phyloP scores from a whole-genome alignment of 2,797 vertebrate species.

The Melanotaenia maccullochi region DNA sequence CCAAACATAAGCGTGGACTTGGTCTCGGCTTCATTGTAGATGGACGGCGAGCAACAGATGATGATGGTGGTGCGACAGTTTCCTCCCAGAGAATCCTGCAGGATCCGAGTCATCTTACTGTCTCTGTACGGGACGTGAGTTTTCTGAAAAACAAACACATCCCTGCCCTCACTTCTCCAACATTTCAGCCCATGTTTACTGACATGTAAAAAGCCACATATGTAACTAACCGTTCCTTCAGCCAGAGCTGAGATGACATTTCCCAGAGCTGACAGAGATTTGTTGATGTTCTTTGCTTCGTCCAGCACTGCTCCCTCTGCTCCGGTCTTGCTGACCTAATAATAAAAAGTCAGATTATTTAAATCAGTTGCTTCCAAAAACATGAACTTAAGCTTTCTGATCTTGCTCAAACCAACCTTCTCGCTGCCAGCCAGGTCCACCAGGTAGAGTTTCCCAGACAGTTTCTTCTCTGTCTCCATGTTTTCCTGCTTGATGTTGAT shows the following conservation, averaged over 20 bases:
- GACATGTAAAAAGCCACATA: background rate
- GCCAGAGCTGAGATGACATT: conserved; percentile 96
- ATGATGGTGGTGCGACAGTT: conserved; percentile 96
- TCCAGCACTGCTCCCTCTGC: conserved; percentile 93
- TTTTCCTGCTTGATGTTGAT: conserved; percentile 97
- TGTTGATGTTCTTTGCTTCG: conserved; percentile 98
- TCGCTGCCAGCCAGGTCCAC: conserved; percentile 94
- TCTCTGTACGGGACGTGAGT: conserved; percentile 88
- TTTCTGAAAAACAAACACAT: conserved; percentile 80
- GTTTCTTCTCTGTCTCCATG: conserved; percentile 93
- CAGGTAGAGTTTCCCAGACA: conserved; percentile 93
- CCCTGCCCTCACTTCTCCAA: background rate
- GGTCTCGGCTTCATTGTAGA: conserved; percentile 94
- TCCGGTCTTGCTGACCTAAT: conserved; percentile 95
- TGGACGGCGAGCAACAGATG: conserved; percentile 94
- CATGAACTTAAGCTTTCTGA: background rate
- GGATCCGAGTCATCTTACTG: conserved; percentile 97
- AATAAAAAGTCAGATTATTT: background rate
- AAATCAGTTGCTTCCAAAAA: no score
- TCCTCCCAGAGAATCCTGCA: conserved; percentile 94
- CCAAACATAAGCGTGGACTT: conserved; percentile 95
- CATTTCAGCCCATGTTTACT: no score
- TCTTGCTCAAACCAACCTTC: conserved; percentile 83
- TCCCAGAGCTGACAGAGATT: conserved; percentile 93
- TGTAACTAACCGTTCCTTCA: conserved; percentile 87